phyloP scores from a whole-genome alignment of 1,140 invertebrate genomes.

The Anastatus disparis region DNA sequence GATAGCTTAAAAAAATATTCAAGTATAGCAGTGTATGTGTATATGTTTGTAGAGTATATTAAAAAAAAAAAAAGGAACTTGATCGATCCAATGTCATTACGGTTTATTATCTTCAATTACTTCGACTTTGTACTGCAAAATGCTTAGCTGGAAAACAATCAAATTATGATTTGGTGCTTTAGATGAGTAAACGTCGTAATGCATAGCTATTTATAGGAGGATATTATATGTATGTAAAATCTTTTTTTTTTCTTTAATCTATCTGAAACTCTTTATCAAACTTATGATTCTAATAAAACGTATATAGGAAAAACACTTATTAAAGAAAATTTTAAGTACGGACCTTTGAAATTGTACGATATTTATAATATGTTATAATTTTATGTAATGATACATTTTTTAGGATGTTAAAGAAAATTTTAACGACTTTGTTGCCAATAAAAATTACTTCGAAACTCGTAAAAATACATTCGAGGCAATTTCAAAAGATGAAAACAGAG shows the following conservation, averaged over 20 bases:
- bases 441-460: too few relatives aligned
- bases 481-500: too few relatives aligned
- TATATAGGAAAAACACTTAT: too few relatives aligned
- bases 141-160: conserved; percentile 36
- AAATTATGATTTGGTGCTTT: conserved; percentile 34
- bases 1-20: conserved; percentile 29
- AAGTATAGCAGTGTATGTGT: neutral
- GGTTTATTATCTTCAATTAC: conserved; percentile 40
- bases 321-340: too few relatives aligned
- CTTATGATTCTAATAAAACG: neutral
- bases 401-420: too few relatives aligned
- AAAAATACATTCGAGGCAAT: too few relatives aligned
- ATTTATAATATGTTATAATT: too few relatives aligned
- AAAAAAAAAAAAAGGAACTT: conserved; percentile 21
- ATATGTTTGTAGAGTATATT: too few relatives aligned
- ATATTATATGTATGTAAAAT: neutral
- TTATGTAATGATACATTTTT: too few relatives aligned
- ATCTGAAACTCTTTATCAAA: neutral
- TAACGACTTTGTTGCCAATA: too few relatives aligned
- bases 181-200: conserved; percentile 35
- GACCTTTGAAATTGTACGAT: too few relatives aligned
- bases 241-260: neutral
- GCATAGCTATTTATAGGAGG: neutral
- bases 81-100: conserved; percentile 41
- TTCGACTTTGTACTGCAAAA: conserved; percentile 36